Evolutionary conservation across 2,797 vertebrate species (phyloP).

Genomic region (Phataginus tricuspis): DNA sequence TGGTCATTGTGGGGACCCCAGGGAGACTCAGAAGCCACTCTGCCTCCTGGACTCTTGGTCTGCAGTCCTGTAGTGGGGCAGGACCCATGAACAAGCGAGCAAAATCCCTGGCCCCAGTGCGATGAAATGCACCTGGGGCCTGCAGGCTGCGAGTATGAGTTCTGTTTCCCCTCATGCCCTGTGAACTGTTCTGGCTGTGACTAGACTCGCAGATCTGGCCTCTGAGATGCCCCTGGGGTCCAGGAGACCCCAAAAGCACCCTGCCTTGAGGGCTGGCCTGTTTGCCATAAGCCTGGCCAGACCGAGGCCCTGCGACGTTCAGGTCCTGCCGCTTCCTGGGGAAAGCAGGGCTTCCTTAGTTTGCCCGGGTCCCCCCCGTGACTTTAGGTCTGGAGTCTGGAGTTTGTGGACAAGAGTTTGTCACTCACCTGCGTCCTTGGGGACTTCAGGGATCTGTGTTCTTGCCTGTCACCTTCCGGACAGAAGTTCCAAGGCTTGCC

Average conservation of each 20-base stretch:
- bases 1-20: neutral
- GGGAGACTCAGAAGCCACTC: neutral
- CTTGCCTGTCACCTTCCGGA: neutral
- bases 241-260: neutral
- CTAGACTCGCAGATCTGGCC: neutral
- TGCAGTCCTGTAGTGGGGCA: accelerated
- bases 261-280: too few relatives aligned
- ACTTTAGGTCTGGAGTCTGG: neutral
- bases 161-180: accelerated
- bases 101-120: too few relatives aligned
- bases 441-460: neutral
- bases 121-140: accelerated
- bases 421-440: neutral
- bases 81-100: neutral
- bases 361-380: neutral
- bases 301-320: accelerated
- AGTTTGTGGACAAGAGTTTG: neutral
- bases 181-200: too few relatives aligned
- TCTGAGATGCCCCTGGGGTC: too few relatives aligned
- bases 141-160: neutral
- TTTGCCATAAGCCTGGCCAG: accelerated
- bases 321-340: neutral
- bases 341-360: neutral
- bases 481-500: neutral
- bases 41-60: neutral